Percentiles rank a stretch among this genome's conserved stretches.
Conservation (phyloP, 2,113 vertebrate species). For the Malurus alboscapulatus region DNA sequence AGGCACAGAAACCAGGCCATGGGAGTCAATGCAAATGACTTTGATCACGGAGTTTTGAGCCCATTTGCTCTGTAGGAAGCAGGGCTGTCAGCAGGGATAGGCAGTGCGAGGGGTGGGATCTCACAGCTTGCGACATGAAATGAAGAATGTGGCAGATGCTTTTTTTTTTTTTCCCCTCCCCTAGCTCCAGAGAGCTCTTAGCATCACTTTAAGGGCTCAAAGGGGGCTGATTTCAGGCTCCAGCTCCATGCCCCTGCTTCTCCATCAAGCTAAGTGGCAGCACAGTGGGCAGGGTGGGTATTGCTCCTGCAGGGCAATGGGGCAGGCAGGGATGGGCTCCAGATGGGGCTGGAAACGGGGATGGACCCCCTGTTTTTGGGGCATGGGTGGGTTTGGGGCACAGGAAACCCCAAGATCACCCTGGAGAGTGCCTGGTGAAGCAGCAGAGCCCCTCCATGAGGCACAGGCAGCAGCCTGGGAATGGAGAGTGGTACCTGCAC, state of each 20-base stretch:
- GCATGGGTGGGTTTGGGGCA: not conserved
- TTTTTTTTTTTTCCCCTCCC: not conserved
- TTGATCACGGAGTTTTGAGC: not conserved
- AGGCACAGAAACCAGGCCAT: conserved; percentile 44
- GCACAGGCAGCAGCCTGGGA: not conserved
- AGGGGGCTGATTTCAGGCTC: not conserved
- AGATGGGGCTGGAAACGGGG: not conserved
- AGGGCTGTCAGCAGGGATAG: conserved; percentile 16
- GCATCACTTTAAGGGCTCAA: not conserved
- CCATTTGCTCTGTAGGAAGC: conserved; percentile 59
- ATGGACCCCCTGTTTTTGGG: not conserved
- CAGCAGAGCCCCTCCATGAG: not conserved
- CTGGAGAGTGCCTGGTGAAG: rapidly evolving
- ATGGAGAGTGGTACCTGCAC: not conserved
- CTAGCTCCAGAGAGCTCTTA: not conserved
- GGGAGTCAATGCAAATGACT: conserved; percentile 51
- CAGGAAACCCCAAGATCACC: not conserved
- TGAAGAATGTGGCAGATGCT: conserved; percentile 1
- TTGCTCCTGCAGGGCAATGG: rapidly evolving
- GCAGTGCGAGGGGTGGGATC: conserved; percentile 44
- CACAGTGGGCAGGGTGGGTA: rapidly evolving
- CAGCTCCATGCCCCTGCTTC: not conserved
- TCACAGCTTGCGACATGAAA: conserved; percentile 26
- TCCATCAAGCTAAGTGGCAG: not conserved
- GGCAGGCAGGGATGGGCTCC: not conserved